phyloP scores from a whole-genome alignment of 2,888 invertebrate genomes.

The Stenichneumon culpator region DNA sequence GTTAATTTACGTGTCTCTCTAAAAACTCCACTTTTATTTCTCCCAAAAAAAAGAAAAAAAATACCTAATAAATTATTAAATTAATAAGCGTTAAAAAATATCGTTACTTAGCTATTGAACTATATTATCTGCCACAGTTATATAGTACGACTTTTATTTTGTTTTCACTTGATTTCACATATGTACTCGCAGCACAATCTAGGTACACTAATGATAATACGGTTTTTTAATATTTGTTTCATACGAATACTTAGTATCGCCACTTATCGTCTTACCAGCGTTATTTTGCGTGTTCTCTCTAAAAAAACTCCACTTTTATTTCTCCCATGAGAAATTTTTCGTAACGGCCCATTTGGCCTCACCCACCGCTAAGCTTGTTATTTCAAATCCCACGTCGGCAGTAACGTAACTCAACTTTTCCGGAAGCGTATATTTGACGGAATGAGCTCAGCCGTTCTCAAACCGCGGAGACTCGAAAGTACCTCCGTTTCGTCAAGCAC shows the following conservation, averaged over 20 bases:
- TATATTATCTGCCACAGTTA: background rate
- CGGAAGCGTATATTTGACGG: slow-evolving; percentile 5
- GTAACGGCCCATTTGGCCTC: background rate
- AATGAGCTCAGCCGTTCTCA: background rate
- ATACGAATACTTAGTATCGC: background rate
- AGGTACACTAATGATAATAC: no score
- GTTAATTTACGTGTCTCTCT: background rate
- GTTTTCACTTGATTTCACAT: background rate
- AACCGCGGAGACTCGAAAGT: background rate
- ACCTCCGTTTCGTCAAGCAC: background rate
- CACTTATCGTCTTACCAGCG: no score
- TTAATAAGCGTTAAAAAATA: background rate
- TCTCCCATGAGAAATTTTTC: background rate
- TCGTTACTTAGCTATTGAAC: background rate
- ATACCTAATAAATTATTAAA: background rate
- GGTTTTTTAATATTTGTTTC: no score
- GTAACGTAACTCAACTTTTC: background rate
- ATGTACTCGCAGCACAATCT: no score
- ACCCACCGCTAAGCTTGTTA: background rate
- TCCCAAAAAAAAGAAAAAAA: no score
- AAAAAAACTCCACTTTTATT: background rate
- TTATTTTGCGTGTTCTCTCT: background rate
- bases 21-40: no score
- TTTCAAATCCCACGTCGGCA: background rate
- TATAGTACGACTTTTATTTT: background rate